Evolutionary conservation across 1,140 invertebrate genomes (phyloP).

Genomic region (Nephotettix cincticeps): DNA sequence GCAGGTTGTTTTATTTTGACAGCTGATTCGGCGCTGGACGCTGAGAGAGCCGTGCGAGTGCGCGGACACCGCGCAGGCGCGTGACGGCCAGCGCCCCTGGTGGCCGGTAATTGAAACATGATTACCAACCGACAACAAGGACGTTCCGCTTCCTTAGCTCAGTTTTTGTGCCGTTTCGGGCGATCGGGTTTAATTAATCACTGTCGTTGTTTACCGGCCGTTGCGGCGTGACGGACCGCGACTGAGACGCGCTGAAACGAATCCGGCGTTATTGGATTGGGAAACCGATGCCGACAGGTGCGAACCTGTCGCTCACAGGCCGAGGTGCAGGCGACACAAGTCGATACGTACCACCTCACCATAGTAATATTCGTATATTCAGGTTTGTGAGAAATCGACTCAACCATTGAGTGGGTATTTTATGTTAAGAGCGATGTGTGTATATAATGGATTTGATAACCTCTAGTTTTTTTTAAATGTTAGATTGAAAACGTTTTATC

Average conservation of each 20-base stretch:
- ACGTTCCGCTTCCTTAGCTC: neutral
- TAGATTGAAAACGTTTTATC: too few relatives aligned
- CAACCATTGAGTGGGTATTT: too few relatives aligned
- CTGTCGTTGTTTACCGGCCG: slow-evolving; percentile 1
- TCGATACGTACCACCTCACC: too few relatives aligned
- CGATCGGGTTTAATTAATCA: slow-evolving; percentile 7
- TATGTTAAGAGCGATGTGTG: too few relatives aligned
- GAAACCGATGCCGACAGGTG: neutral
- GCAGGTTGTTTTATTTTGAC: slow-evolving; percentile 4
- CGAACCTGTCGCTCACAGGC: too few relatives aligned
- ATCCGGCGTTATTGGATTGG: neutral
- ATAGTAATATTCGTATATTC: too few relatives aligned
- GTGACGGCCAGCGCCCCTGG: neutral
- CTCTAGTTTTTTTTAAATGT: too few relatives aligned
- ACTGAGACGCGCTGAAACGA: neutral
- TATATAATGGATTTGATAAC: too few relatives aligned
- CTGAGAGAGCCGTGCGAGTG: neutral
- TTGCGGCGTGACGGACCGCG: neutral
- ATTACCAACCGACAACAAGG: neutral
- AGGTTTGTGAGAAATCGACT: too few relatives aligned
- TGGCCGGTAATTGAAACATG: slow-evolving; percentile 6
- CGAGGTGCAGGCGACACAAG: too few relatives aligned
- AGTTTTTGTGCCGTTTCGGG: neutral
- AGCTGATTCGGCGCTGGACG: neutral
- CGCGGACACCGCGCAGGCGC: neutral